Percentiles rank a stretch among this genome's conserved stretches.
Conservation (phyloP, 2,113 vertebrate genomes). For the Paradisaea rubra region DNA sequence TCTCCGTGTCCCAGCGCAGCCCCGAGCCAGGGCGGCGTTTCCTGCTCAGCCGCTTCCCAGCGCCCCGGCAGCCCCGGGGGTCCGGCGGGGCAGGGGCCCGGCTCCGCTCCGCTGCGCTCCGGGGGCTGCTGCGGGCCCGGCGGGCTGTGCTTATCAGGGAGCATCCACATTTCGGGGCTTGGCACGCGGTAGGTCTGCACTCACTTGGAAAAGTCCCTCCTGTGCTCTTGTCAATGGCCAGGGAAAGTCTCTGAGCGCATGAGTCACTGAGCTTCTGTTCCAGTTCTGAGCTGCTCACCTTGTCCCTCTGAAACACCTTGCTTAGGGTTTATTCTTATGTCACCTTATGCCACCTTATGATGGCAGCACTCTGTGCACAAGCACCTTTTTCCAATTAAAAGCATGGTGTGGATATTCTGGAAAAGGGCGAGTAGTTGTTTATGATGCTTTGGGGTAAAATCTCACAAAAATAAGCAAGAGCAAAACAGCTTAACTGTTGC, state of each 20-base stretch:
- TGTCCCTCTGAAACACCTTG: neutral
- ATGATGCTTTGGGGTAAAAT: neutral
- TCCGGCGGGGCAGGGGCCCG: neutral
- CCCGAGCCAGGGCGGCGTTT: neutral
- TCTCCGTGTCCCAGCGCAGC: neutral
- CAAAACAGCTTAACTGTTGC: neutral
- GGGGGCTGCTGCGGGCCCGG: neutral
- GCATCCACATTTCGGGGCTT: rapidly evolving
- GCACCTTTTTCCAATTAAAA: neutral
- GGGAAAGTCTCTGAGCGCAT: rapidly evolving
- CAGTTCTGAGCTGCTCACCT: rapidly evolving
- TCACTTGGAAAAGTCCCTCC: rapidly evolving
- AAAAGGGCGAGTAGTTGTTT: neutral
- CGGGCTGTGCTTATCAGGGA: rapidly evolving
- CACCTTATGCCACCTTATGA: neutral
- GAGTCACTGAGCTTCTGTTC: neutral
- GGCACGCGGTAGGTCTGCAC: rapidly evolving
- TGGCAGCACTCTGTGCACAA: neutral
- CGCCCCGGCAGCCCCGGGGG: neutral
- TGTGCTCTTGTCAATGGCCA: rapidly evolving
- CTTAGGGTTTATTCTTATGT: rapidly evolving
- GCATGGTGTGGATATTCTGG: rapidly evolving
- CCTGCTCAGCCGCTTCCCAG: neutral
- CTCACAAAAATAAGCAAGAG: rapidly evolving
- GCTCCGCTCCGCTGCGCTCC: neutral